These are phyloP conservation scores for Pomacea maculata DNA, from an alignment of 1,140 invertebrate species.

Conservation along the genomic window DNA sequence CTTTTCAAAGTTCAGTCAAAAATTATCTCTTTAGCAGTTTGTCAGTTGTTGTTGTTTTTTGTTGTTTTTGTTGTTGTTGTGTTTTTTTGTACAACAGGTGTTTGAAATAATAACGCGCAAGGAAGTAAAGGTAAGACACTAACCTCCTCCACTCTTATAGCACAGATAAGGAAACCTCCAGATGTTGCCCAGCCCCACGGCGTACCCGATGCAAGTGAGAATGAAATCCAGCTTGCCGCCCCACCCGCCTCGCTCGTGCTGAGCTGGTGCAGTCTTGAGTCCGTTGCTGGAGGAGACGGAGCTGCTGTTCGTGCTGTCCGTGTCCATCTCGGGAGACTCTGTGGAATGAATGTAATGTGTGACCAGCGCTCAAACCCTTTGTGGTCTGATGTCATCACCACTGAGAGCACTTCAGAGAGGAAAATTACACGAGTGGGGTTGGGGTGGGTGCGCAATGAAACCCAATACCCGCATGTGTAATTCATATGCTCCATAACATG, in stretches of 20 bases:
- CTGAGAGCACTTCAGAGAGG: background rate
- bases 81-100: background rate
- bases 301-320: constrained; percentile 6
- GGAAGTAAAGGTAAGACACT: background rate
- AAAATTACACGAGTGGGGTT: too few relatives aligned
- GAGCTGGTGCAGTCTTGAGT: background rate
- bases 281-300: constrained; percentile 13
- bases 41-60: background rate
- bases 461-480: too few relatives aligned
- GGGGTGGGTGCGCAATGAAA: too few relatives aligned
- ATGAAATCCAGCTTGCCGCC: constrained; percentile 65
- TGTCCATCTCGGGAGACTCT: constrained; percentile 9
- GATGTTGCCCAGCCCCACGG: constrained; percentile 84
- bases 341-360: background rate
- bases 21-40: background rate
- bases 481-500: too few relatives aligned
- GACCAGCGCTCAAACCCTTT: background rate
- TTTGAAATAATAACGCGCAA: background rate
- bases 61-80: background rate
- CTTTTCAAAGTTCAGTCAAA: background rate
- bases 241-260: constrained; percentile 25
- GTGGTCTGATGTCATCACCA: background rate
- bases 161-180: constrained; percentile 94
- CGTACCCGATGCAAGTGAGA: constrained; percentile 65
- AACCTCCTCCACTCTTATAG: constrained; percentile 91